These are phyloP conservation scores for Chromoteleia sp. DNA, from an alignment of 2,888 invertebrate genomes.

Conservation along the genomic window DNA sequence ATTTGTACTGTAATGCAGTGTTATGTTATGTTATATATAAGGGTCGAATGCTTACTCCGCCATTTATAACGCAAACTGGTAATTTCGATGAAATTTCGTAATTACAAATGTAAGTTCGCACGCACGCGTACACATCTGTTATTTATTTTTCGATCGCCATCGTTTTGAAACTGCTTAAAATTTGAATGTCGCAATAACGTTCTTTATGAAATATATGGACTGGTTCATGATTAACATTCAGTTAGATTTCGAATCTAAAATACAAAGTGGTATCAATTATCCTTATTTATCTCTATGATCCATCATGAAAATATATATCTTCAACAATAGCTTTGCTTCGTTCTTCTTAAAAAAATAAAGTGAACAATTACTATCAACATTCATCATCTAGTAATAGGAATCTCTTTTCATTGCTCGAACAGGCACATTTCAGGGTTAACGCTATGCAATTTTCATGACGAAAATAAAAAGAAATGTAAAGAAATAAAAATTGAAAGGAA, in stretches of 20 bases:
- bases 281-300: conserved; percentile 8
- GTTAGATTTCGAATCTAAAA: conserved; percentile 8
- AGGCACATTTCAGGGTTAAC: conserved; percentile 4
- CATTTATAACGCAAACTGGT: background rate
- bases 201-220: conserved; percentile 53
- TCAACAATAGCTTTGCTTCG: background rate
- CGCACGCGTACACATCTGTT: too few relatives aligned
- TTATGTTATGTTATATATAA: too few relatives aligned
- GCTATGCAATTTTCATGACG: conserved; percentile 31
- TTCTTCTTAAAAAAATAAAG: conserved; percentile 46
- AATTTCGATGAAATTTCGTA: too few relatives aligned
- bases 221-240: conserved; percentile 27
- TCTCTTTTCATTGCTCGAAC: conserved; percentile 15
- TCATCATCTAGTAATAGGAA: conserved; percentile 39
- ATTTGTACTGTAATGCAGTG: background rate
- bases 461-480: conserved; percentile 10
- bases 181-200: conserved; percentile 43
- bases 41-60: too few relatives aligned
- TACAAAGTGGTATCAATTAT: background rate
- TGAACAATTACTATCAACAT: conserved; percentile 46
- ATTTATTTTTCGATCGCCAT: too few relatives aligned
- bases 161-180: conserved; percentile 7
- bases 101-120: too few relatives aligned
- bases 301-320: conserved; percentile 21
- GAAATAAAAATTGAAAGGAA: too few relatives aligned